These are phyloP conservation scores for Nycticorax nycticorax DNA, from an alignment of 2,113 vertebrate species.

Conservation along the genomic window DNA sequence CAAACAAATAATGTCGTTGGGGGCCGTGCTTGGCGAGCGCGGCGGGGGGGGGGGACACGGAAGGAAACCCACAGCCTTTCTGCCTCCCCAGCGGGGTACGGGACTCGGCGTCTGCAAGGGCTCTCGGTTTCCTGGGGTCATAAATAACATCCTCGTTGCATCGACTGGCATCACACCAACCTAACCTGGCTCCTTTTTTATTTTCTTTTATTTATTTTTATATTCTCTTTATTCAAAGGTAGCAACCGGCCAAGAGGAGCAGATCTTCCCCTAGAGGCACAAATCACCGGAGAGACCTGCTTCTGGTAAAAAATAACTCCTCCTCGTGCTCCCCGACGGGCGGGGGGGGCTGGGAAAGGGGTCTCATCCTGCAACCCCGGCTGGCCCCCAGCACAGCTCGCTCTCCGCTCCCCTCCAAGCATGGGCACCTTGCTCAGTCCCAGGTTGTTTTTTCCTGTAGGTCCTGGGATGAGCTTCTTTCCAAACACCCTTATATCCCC, in stretches of 20 bases:
- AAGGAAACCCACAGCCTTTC: background rate
- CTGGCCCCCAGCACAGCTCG: rapidly evolving
- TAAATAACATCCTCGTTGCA: rapidly evolving
- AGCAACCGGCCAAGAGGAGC: background rate
- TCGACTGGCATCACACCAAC: background rate
- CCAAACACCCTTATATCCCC: background rate
- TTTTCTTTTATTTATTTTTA: background rate
- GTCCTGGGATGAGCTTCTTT: background rate
- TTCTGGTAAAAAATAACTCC: background rate
- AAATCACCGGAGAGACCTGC: background rate
- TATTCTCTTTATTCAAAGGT: background rate
- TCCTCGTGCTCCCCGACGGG: rapidly evolving
- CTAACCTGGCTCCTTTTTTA: background rate
- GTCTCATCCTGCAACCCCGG: rapidly evolving
- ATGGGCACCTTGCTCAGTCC: background rate
- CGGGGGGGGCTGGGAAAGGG: background rate
- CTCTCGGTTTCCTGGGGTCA: background rate
- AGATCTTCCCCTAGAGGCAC: background rate
- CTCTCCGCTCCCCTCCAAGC: background rate
- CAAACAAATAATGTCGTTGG: background rate
- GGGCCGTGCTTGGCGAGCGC: background rate
- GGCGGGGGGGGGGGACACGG: background rate
- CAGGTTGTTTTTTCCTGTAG: background rate
- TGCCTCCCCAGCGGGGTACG: background rate
- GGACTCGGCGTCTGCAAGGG: rapidly evolving